phyloP scores from a whole-genome alignment of 1,140 invertebrate species.

The Drosophila bipectinata region DNA sequence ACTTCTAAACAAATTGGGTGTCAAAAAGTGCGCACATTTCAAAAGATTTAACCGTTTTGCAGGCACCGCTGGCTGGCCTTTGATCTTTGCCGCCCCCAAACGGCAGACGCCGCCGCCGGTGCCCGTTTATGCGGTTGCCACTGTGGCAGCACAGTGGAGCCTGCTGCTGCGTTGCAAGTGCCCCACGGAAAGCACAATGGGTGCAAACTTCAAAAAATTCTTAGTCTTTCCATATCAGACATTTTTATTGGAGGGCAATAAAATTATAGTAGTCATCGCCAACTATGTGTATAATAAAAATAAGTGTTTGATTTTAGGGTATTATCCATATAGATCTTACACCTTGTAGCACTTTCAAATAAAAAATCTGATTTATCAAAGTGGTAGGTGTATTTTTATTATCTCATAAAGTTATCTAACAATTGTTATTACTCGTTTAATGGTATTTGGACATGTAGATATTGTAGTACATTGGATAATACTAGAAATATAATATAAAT shows the following conservation, averaged over 20 bases:
- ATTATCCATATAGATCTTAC: neutral
- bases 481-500: too few species aligned
- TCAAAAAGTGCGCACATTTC: slow-evolving; percentile 83
- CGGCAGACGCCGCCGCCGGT: slow-evolving; percentile 59
- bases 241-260: slow-evolving; percentile 11
- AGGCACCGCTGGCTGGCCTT: slow-evolving; percentile 55
- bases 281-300: neutral
- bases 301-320: neutral
- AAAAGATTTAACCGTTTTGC: slow-evolving; percentile 82
- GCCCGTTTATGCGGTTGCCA: slow-evolving; percentile 64
- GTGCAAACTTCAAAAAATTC: neutral
- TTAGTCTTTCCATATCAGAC: neutral
- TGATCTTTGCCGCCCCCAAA: slow-evolving; percentile 66
- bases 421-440: too few species aligned
- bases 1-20: slow-evolving; percentile 83
- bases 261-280: neutral
- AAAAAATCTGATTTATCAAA: too few species aligned
- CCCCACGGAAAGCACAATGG: slow-evolving; percentile 40
- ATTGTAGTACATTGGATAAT: too few species aligned
- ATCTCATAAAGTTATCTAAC: too few species aligned
- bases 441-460: too few species aligned
- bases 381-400: too few species aligned
- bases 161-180: slow-evolving; percentile 32
- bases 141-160: slow-evolving; percentile 54
- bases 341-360: too few species aligned